A percentile compares a stretch with the other conserved stretches of the same genome.
Conservation (phyloP, 1,140 invertebrate genomes). For the Zaprionus camerounensis region DNA sequence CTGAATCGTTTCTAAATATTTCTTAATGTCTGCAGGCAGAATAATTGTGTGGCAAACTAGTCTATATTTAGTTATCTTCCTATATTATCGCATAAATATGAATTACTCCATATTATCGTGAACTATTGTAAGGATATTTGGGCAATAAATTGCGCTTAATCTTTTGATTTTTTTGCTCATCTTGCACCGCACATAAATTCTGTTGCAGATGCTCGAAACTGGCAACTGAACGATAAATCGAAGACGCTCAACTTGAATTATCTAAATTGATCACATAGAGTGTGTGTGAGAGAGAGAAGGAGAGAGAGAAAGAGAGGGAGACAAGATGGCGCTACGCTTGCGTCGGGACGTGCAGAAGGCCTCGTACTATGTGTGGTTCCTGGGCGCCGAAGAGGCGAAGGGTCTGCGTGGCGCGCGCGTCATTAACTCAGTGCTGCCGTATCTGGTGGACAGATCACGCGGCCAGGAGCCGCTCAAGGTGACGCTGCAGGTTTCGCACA, state of each 20-base stretch:
- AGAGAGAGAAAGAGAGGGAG: constrained; percentile 8
- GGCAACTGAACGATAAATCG: constrained; percentile 9
- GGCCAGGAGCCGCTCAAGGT: constrained; percentile 96
- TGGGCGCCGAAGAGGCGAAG: constrained; percentile 97
- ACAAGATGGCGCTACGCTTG: constrained; percentile 88
- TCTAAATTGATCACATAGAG: constrained; percentile 19
- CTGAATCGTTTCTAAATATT: too few species aligned
- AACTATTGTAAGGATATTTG: neutral
- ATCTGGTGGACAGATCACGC: constrained; percentile 92
- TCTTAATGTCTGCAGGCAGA: too few species aligned
- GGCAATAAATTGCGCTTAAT: neutral
- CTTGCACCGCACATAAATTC: neutral
- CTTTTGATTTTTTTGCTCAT: neutral
- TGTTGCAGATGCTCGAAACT: constrained; percentile 48
- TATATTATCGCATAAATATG: neutral
- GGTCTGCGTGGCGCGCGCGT: constrained; percentile 93
- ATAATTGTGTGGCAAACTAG: neutral
- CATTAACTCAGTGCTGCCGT: constrained; percentile 92
- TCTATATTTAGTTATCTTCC: too few species aligned
- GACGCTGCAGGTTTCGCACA: constrained; percentile 93
- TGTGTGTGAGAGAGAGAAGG: neutral
- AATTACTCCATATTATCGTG: constrained; percentile 5
- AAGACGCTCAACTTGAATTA: constrained; percentile 15
- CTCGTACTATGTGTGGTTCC: constrained; percentile 99
- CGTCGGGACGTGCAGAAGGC: constrained; percentile 96